Conservation (phyloP, 2,797 vertebrate genomes). For the Anguilla megastoma region DNA sequence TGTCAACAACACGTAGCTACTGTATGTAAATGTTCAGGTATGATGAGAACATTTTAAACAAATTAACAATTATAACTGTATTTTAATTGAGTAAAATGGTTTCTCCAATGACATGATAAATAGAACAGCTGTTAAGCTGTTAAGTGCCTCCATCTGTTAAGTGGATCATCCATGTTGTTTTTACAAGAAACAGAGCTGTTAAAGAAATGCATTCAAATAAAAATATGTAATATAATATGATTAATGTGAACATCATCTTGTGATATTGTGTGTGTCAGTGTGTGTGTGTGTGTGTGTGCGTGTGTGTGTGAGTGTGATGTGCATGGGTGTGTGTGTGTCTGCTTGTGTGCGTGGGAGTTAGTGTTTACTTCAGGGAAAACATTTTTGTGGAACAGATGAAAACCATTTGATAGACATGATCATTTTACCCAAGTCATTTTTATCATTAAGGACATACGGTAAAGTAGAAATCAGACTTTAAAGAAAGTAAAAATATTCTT, state of each 20-base stretch:
- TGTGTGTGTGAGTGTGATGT: neutral
- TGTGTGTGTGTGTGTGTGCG: neutral
- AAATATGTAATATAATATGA: neutral
- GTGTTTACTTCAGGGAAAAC: conserved; percentile 6
- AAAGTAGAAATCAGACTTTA: neutral
- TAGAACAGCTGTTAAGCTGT: neutral
- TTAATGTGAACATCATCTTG: neutral
- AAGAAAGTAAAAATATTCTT: neutral
- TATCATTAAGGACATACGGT: neutral
- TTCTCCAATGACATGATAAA: neutral
- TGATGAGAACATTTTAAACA: neutral
- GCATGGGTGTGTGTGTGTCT: neutral
- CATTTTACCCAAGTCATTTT: neutral
- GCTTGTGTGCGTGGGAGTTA: neutral
- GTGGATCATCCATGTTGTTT: neutral
- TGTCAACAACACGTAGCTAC: neutral
- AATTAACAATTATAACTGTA: neutral
- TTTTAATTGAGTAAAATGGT: neutral
- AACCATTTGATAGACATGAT: neutral
- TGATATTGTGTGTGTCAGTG: neutral
- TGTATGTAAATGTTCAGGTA: neutral
- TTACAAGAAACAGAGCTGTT: too few relatives aligned
- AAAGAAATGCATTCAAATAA: too few relatives aligned
- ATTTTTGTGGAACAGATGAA: neutral
- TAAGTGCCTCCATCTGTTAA: neutral